phyloP scores from a whole-genome alignment of 30 jellyfish, hydroid and myxozoan genomes.

The Cassiopea xamachana region DNA sequence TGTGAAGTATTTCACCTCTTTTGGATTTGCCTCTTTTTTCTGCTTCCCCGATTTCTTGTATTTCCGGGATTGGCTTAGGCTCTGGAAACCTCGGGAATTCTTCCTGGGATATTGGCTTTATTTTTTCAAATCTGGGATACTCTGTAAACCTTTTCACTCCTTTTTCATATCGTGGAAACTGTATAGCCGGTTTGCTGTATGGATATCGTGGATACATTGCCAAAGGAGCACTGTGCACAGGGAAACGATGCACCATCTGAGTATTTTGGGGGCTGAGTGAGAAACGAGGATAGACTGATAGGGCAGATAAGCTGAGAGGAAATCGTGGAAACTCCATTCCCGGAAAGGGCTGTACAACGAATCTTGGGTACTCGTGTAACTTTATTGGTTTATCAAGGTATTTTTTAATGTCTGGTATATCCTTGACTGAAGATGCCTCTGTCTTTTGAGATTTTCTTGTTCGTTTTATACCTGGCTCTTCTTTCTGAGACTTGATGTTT shows the following conservation, averaged over 20 bases:
- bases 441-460: neutral
- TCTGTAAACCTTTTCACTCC: constrained; percentile 35
- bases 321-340: constrained; percentile 53
- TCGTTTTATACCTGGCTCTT: neutral
- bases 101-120: constrained; percentile 49
- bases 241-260: constrained; percentile 25
- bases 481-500: neutral
- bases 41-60: constrained; percentile 58
- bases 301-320: constrained; percentile 12
- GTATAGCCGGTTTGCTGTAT: constrained; percentile 7
- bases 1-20: constrained; percentile 26
- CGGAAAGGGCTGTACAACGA: constrained; percentile 21
- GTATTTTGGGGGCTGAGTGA: constrained; percentile 9
- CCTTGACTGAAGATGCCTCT: neutral
- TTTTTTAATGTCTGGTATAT: constrained; percentile 36
- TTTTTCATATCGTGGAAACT: constrained; percentile 48
- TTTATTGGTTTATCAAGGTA: constrained; percentile 31
- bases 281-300: constrained; percentile 49
- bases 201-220: constrained; percentile 45
- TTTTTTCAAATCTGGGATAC: constrained; percentile 56
- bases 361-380: constrained; percentile 53
- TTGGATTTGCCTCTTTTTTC: constrained; percentile 36
- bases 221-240: neutral
- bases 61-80: constrained; percentile 67
- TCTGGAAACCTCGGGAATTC: constrained; percentile 60